Percentiles rank a stretch among this genome's conserved stretches.
Evolutionary conservation across 2,888 invertebrate genomes (phyloP).

Genomic region (Xestia rhomboidea): DNA sequence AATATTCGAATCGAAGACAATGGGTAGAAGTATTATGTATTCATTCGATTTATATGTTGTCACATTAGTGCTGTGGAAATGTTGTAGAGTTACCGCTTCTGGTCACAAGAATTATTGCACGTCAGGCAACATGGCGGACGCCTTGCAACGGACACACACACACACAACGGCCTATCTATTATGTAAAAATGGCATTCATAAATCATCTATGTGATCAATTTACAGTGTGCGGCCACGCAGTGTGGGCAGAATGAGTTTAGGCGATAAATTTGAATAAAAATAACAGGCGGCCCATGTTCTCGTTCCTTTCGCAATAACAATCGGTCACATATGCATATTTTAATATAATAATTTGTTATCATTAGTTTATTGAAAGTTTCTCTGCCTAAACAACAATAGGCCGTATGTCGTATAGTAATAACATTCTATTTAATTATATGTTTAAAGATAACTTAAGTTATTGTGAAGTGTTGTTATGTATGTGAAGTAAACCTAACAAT

Average conservation of each 20-base stretch:
- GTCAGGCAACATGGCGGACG: slow-evolving; percentile 62
- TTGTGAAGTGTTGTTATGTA: slow-evolving; percentile 7
- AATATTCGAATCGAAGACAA: slow-evolving; percentile 69
- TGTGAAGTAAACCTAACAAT: slow-evolving; percentile 14
- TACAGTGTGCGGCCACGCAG: slow-evolving; percentile 71
- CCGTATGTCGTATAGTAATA: slow-evolving; percentile 18
- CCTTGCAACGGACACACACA: slow-evolving; percentile 54
- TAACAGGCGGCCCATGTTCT: slow-evolving; percentile 67
- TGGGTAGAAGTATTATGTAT: slow-evolving; percentile 72
- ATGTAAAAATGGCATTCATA: slow-evolving; percentile 78
- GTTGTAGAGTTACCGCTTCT: slow-evolving; percentile 65
- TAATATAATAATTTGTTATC: slow-evolving; percentile 53
- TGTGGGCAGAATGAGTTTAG: slow-evolving; percentile 78
- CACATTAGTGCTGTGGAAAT: slow-evolving; percentile 62
- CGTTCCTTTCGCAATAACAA: slow-evolving; percentile 63
- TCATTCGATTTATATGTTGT: slow-evolving; percentile 66
- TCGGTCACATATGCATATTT: slow-evolving; percentile 64
- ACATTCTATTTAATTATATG: slow-evolving; percentile 24
- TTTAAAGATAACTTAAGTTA: slow-evolving; percentile 1
- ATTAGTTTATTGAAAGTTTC: slow-evolving; percentile 48
- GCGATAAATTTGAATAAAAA: slow-evolving; percentile 76
- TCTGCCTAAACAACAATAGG: slow-evolving; percentile 18
- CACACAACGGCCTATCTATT: slow-evolving; percentile 70
- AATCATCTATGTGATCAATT: slow-evolving; percentile 77
- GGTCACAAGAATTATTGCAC: slow-evolving; percentile 69